Conservation (phyloP, 1,140 invertebrate genomes). For the Atta colombica region DNA sequence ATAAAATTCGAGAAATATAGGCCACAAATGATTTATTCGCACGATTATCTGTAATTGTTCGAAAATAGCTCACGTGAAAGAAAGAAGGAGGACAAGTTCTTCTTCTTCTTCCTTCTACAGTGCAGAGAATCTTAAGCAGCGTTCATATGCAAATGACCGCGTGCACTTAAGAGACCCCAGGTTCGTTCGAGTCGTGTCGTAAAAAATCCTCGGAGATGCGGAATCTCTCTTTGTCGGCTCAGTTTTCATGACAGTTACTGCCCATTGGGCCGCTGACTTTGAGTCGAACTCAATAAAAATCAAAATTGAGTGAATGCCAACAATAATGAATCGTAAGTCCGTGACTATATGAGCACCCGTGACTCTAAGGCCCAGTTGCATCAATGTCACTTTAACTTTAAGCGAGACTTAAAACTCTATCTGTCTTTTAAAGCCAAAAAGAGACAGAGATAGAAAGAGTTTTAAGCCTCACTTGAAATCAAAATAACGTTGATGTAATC, state of each 20-base stretch:
- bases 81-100: neutral
- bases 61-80: neutral
- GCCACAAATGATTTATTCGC: constrained; percentile 14
- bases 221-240: constrained; percentile 67
- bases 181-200: constrained; percentile 28
- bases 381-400: too few relatives aligned
- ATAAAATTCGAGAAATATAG: constrained; percentile 32
- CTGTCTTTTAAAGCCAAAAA: too few relatives aligned
- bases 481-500: too few relatives aligned
- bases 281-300: constrained; percentile 15
- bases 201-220: constrained; percentile 59
- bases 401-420: too few relatives aligned
- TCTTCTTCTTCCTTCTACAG: constrained; percentile 4
- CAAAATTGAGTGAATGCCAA: neutral
- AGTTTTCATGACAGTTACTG: constrained; percentile 52
- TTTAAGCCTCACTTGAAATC: too few relatives aligned
- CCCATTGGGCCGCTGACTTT: constrained; percentile 25
- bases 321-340: constrained; percentile 51
- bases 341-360: constrained; percentile 28
- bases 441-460: too few relatives aligned
- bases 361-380: neutral
- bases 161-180: constrained; percentile 61
- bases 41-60: constrained; percentile 46
- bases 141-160: constrained; percentile 67
- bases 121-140: constrained; percentile 57